Base-by-base conservation (phyloP, 2,888 invertebrate species). In the Spialia ferax region DNA sequence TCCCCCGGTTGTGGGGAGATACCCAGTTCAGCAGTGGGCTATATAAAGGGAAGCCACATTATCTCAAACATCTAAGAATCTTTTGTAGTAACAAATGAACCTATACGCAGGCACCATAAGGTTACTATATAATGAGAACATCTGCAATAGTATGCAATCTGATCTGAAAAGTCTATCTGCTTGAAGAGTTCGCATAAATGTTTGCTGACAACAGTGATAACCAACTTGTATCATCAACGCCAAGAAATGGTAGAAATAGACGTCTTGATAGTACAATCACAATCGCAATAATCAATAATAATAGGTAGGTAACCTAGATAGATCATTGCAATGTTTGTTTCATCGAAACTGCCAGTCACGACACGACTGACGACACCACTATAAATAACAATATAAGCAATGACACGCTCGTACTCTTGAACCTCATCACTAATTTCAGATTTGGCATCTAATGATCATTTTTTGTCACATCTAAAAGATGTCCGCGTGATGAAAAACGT, bases 361-460 rank as follows among this genome's bases (percentile, higher is more conserved):
- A 20, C 48, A 20, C 48, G 48, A 20, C 48, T 48, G 10, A 48
- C 20, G 20, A 45, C 45, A 18, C 45, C 18, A 20, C 20, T 48
- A 48, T 48, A 48, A 48, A 48, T 48, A 48, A 48, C 48, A 22
- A 48, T 48, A 20, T 10, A 48, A 20, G 11, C 11, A 48, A 48
- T 20, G 20, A 48, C 20, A 20, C 48, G 48, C 20, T 45, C 48
- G 48, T 18, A 45, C 18, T 45, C 45, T 45, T 18, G 45, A 45
- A 45, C 10, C 32, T 32, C 48, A 20, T 11, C 48, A 48, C 20
- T 20, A 20, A 2, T 48, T n/a, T 48, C 48, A 20, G 20, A 48
- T 48, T 20, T 20, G 11, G 48, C 20, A 8, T 20, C 48, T 20
- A 48, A 48, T 48, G 48, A 20, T 20, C 20, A 11, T 48, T 48